Percentiles rank a stretch among this genome's conserved stretches.
Evolutionary conservation across 1,140 invertebrate genomes (phyloP).

Genomic region (Pseudomyrmex concolor): DNA sequence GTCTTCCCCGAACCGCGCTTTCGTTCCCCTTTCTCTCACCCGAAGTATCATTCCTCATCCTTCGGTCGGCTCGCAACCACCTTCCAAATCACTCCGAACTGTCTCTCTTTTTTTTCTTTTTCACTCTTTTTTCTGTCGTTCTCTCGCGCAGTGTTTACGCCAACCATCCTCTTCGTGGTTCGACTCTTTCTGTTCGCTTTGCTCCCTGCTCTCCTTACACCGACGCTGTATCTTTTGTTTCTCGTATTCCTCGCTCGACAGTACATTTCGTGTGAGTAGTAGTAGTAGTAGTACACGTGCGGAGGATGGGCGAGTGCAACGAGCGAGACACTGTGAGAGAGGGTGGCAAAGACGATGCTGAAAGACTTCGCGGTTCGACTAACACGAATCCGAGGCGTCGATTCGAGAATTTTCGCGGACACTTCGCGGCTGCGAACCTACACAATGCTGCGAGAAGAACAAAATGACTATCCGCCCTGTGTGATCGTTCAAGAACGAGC

Average conservation of each 20-base stretch:
- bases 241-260: not conserved
- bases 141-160: slow-evolving; percentile 37
- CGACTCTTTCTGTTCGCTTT: not conserved
- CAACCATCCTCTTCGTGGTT: slow-evolving; percentile 28
- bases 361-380: slow-evolving; percentile 56
- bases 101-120: slow-evolving; percentile 38
- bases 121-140: slow-evolving; percentile 37
- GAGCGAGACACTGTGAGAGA: not conserved
- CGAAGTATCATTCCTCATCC: slow-evolving; percentile 2
- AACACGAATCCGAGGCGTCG: slow-evolving; percentile 45
- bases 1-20: not conserved
- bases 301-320: not conserved
- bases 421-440: not conserved
- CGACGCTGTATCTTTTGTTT: slow-evolving; percentile 11
- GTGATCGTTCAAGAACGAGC: not conserved
- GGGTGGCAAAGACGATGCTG: slow-evolving; percentile 33
- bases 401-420: slow-evolving; percentile 48
- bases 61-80: slow-evolving; percentile 41
- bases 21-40: not conserved
- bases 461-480: not conserved
- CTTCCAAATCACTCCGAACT: slow-evolving; percentile 65
- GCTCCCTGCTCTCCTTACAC: not conserved
- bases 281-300: not conserved
- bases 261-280: slow-evolving; percentile 2
- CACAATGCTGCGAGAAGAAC: not conserved